These are phyloP conservation scores for Oceanites oceanicus DNA, from an alignment of 2,113 vertebrate genomes.

Conservation along the genomic window DNA sequence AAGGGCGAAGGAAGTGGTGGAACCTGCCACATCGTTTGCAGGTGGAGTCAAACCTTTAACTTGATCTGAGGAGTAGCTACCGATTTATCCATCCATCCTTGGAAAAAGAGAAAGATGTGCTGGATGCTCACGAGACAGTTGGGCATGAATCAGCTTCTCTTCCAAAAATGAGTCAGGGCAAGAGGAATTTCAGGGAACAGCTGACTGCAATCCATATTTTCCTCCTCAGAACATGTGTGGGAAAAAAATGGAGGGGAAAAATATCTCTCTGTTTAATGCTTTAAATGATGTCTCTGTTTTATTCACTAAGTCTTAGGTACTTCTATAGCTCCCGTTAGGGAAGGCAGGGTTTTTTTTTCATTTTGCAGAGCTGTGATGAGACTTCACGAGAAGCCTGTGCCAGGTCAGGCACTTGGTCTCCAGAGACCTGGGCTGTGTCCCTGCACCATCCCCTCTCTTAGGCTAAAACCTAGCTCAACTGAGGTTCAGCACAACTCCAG, in stretches of 20 bases:
- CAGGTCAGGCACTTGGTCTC: background rate
- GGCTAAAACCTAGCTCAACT: background rate
- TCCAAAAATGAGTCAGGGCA: constrained; percentile 3
- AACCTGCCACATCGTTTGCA: background rate
- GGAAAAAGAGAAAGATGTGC: background rate
- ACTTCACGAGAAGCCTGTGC: background rate
- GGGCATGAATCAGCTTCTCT: background rate
- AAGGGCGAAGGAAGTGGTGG: background rate
- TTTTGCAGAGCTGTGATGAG: background rate
- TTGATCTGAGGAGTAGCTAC: background rate
- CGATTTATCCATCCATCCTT: background rate
- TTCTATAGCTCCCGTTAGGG: background rate
- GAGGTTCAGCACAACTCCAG: background rate
- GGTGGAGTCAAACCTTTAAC: background rate
- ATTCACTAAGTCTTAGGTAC: background rate
- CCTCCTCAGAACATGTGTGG: background rate
- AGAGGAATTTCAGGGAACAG: constrained; percentile 12
- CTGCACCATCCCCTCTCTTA: background rate
- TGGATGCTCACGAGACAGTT: background rate
- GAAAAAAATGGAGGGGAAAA: background rate
- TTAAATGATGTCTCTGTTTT: background rate
- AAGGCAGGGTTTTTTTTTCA: background rate
- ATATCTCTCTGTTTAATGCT: background rate
- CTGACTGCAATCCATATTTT: background rate
- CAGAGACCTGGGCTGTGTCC: background rate